Evolutionary conservation across 1,140 invertebrate species (phyloP).

Genomic region (Metopolophium dirhodum): DNA sequence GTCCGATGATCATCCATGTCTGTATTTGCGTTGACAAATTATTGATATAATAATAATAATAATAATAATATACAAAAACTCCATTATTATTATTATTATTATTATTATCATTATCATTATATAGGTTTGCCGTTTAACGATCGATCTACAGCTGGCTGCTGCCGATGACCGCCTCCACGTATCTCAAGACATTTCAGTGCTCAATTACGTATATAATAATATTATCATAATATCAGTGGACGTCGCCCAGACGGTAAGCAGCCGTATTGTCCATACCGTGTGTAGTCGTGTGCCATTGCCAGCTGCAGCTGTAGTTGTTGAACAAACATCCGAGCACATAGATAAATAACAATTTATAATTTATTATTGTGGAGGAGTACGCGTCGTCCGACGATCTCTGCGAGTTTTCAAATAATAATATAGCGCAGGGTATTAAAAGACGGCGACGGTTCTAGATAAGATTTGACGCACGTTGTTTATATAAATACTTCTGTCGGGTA

Average conservation of each 20-base stretch:
- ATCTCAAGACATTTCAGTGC: too few relatives aligned
- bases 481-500: neutral
- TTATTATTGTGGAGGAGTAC: neutral
- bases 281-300: neutral
- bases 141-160: too few relatives aligned
- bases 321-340: neutral
- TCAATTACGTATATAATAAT: too few relatives aligned
- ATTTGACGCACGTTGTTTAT: neutral
- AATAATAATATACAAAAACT: neutral
- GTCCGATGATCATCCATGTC: neutral
- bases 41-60: too few relatives aligned
- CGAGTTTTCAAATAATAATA: neutral
- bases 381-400: neutral
- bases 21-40: neutral
- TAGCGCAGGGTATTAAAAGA: neutral
- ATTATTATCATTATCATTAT: neutral
- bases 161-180: too few relatives aligned
- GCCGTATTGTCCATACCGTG: neutral
- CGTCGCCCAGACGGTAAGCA: too few relatives aligned
- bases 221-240: too few relatives aligned
- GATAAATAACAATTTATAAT: neutral
- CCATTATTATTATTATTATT: neutral
- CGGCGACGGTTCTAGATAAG: neutral
- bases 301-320: neutral
- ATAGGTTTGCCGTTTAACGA: too few relatives aligned